phyloP scores from a whole-genome alignment of 2,888 invertebrate genomes.

The Oscheius sp. region DNA sequence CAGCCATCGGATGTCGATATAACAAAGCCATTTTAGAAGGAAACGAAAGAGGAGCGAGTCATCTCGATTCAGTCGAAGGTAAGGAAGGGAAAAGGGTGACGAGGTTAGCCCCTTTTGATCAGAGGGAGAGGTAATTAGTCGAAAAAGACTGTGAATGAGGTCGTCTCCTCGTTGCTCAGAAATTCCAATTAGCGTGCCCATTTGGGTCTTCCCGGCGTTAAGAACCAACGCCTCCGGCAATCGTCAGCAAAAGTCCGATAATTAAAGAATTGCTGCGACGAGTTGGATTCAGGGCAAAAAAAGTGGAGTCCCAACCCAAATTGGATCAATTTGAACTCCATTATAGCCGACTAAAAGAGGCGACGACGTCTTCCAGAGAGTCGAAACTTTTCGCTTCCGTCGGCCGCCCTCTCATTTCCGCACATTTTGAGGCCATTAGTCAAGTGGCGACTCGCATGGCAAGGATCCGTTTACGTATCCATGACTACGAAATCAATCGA shows the following conservation, averaged over 20 bases:
- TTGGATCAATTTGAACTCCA: conserved; percentile 29
- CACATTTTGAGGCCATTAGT: conserved; percentile 22
- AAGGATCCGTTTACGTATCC: conserved; percentile 17
- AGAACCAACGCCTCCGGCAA: conserved; percentile 13
- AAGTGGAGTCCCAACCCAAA: conserved; percentile 12
- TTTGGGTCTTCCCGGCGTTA: conserved; percentile 4
- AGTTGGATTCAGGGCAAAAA: conserved; percentile 7
- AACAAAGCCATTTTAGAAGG: neutral
- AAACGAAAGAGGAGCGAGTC: neutral
- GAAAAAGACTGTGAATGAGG: conserved; percentile 24
- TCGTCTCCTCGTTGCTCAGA: conserved; percentile 22
- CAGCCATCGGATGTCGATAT: neutral
- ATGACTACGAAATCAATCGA: conserved; percentile 1
- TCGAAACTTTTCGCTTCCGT: no score
- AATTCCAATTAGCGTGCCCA: conserved; percentile 20
- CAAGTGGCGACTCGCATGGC: conserved; percentile 24
- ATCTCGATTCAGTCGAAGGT: no score
- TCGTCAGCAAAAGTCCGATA: conserved; percentile 27
- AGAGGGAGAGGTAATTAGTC: neutral
- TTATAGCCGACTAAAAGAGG: conserved; percentile 1
- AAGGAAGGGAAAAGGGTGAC: no score
- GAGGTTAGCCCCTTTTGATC: neutral
- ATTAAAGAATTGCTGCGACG: conserved; percentile 25
- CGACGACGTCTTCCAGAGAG: no score
- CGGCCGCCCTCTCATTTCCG: conserved; percentile 22